A percentile compares a stretch with the other conserved stretches of the same genome.
These are phyloP conservation scores for Stratiomys singularior DNA, from an alignment of 2,888 invertebrate species.

Conservation along the genomic window DNA sequence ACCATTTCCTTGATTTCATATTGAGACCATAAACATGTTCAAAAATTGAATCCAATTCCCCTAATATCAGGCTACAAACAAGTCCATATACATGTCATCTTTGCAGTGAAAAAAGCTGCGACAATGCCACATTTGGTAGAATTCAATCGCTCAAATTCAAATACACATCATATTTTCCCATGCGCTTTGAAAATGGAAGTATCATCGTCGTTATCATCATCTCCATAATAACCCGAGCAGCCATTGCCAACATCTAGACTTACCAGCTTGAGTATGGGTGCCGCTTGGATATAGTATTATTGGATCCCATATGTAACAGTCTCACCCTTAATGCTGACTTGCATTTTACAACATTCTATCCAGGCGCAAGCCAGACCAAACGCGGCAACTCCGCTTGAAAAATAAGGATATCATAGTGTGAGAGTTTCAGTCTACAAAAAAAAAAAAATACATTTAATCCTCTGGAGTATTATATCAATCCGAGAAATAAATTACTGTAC, in stretches of 20 bases:
- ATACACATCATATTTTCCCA: not conserved
- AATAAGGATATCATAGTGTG: slow-evolving; percentile 4
- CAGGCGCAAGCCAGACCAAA: too few species aligned
- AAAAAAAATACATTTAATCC: slow-evolving; percentile 37
- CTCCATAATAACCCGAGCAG: not conserved
- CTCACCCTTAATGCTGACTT: too few species aligned
- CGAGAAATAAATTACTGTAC: slow-evolving; percentile 35
- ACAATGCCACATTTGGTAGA: not conserved
- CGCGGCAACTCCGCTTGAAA: not conserved
- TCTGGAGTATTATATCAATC: slow-evolving; percentile 26
- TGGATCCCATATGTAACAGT: too few species aligned
- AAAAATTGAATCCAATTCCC: too few species aligned
- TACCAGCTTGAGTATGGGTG: too few species aligned
- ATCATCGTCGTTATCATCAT: slow-evolving; percentile 5
- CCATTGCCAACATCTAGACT: too few species aligned
- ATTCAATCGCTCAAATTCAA: slow-evolving; percentile 10
- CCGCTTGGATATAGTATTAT: too few species aligned
- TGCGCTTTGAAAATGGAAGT: not conserved
- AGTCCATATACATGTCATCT: not conserved
- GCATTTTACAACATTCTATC: too few species aligned
- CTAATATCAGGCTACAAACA: too few species aligned
- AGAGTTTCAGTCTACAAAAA: not conserved
- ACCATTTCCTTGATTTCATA: too few species aligned
- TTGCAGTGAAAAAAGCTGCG: not conserved
- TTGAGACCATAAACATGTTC: too few species aligned